phyloP scores from a whole-genome alignment of 2,888 invertebrate genomes.

The Parasteatoda lunata region DNA sequence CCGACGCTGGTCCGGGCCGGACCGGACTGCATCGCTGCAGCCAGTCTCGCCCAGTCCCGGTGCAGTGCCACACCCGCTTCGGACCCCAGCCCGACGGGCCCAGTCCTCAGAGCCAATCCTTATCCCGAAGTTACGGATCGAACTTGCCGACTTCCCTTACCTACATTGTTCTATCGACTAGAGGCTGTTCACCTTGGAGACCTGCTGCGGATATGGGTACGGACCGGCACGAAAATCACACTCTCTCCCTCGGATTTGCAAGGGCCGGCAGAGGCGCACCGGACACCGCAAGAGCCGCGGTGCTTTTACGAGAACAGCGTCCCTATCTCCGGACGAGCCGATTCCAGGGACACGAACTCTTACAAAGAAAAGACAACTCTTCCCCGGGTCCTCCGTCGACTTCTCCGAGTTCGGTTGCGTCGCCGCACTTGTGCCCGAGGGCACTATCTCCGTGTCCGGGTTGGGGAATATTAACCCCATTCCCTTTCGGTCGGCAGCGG shows the following conservation, averaged over 20 bases:
- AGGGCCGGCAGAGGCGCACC: no score
- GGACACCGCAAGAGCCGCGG: conserved; percentile 72
- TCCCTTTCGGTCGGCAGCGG: no score
- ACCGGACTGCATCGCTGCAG: neutral
- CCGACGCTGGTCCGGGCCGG: conserved; percentile 71
- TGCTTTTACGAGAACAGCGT: conserved; percentile 73
- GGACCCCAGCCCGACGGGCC: conserved; percentile 79
- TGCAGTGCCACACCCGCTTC: conserved; percentile 73
- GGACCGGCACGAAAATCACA: conserved; percentile 63
- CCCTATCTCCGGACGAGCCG: conserved; percentile 75
- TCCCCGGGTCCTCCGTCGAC: no score
- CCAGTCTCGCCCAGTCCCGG: conserved; percentile 72
- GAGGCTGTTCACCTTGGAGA: conserved; percentile 83
- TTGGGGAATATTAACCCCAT: no score
- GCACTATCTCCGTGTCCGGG: no score
- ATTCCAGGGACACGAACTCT: conserved; percentile 75
- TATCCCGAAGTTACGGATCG: conserved; percentile 79
- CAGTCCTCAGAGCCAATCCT: conserved; percentile 84
- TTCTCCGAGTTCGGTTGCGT: no score
- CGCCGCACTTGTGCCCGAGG: no score
- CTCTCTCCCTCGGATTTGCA: conserved; percentile 13
- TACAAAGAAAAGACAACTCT: conserved; percentile 74
- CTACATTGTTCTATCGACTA: conserved; percentile 82
- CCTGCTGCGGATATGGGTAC: conserved; percentile 82
- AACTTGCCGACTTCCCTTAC: conserved; percentile 83